Conservation (phyloP, 2,888 invertebrate genomes). For the Eilema sororculum region DNA sequence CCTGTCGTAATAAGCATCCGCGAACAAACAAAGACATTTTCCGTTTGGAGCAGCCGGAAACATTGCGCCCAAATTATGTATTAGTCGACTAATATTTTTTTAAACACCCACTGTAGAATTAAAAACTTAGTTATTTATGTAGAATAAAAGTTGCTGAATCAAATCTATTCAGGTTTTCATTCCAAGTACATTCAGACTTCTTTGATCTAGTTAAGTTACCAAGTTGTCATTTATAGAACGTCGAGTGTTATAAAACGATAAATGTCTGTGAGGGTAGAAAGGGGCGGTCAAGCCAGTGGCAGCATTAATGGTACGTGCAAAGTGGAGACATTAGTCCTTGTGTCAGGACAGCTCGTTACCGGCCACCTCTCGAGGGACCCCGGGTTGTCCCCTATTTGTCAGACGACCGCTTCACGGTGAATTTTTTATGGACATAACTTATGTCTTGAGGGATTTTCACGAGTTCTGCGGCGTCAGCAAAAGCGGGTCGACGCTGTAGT, state of each 20-base stretch:
- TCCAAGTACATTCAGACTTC: background rate
- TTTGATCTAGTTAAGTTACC: constrained; percentile 3
- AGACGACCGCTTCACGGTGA: constrained; percentile 60
- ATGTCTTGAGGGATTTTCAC: constrained; percentile 44
- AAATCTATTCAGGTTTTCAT: background rate
- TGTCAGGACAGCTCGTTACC: constrained; percentile 64
- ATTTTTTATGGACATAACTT: constrained; percentile 62
- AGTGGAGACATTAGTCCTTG: constrained; percentile 66
- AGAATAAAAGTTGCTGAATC: background rate
- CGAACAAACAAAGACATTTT: constrained; percentile 80
- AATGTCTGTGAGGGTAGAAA: constrained; percentile 15
- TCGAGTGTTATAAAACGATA: constrained; percentile 13
- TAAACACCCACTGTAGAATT: constrained; percentile 44
- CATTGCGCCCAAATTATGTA: constrained; percentile 73
- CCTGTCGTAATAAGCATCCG: constrained; percentile 79
- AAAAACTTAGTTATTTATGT: background rate
- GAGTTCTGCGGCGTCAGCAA: constrained; percentile 38
- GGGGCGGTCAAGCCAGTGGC: constrained; percentile 49
- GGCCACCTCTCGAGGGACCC: constrained; percentile 63
- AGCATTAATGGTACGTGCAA: constrained; percentile 68
- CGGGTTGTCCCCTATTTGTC: constrained; percentile 66
- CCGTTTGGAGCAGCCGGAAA: constrained; percentile 73
- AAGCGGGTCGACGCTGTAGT: constrained; percentile 36
- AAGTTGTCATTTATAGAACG: constrained; percentile 29
- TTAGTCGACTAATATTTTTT: constrained; percentile 59